Percentiles rank a stretch among this genome's conserved stretches.
Conservation (phyloP, 2,113 vertebrate species). For the Prolemur simus region DNA sequence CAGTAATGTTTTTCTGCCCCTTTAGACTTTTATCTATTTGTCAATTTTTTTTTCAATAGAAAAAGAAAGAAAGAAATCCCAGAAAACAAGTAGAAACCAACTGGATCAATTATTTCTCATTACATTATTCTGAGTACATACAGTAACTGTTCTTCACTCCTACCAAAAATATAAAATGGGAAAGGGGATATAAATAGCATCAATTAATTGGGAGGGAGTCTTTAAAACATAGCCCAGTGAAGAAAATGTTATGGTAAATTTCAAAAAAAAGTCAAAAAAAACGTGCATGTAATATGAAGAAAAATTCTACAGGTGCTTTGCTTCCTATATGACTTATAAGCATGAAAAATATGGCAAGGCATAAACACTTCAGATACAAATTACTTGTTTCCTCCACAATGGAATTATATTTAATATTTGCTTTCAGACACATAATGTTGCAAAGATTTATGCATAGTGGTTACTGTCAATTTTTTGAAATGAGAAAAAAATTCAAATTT, state of each 20-base stretch:
- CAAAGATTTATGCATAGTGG: background rate
- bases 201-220: background rate
- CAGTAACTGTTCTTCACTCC: background rate
- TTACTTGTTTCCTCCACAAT: background rate
- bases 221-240: conserved; percentile 18
- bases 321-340: background rate
- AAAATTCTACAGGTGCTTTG: conserved; percentile 10
- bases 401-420: conserved; percentile 5
- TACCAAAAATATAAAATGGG: background rate
- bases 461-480: conserved; percentile 42
- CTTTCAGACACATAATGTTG: background rate
- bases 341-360: background rate
- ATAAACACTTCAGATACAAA: background rate
- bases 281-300: background rate
- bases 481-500: background rate
- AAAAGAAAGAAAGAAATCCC: background rate
- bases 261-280: background rate
- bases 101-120: background rate
- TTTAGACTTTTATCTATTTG: background rate
- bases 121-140: background rate
- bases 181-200: background rate
- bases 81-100: conserved; percentile 10
- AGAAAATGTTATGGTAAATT: conserved; percentile 23
- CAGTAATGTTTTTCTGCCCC: background rate
- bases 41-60: background rate